Percentiles rank a stretch among this genome's conserved stretches.
Conservation (phyloP, 2,888 invertebrate genomes). For the Macrosoma leucophasiata region DNA sequence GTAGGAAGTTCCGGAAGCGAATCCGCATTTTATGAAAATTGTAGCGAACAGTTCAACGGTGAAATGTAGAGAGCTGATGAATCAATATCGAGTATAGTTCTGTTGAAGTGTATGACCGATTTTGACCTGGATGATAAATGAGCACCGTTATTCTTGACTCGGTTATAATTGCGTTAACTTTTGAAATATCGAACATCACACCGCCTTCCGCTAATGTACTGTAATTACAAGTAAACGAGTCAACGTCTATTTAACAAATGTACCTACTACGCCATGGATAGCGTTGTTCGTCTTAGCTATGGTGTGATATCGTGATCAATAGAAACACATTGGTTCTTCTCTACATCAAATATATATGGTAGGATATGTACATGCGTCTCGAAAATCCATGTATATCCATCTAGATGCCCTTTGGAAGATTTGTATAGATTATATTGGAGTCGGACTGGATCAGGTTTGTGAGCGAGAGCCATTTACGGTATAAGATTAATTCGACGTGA, state of each 20-base stretch:
- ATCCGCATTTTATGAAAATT: conserved; percentile 16
- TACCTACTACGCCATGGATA: too few species aligned
- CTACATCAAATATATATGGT: too few species aligned
- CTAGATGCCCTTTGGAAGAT: conserved; percentile 65
- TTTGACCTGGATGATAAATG: conserved; percentile 70
- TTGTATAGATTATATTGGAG: conserved; percentile 59
- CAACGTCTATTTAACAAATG: conserved; percentile 22
- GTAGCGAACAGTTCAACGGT: conserved; percentile 17
- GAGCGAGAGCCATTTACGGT: conserved; percentile 59
- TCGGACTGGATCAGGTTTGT: conserved; percentile 64
- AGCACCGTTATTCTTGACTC: conserved; percentile 65
- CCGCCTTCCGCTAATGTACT: conserved; percentile 37
- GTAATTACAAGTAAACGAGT: conserved; percentile 36
- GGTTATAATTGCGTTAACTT: conserved; percentile 62
- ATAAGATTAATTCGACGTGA: conserved; percentile 59
- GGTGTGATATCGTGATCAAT: too few species aligned
- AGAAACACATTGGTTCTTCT: too few species aligned
- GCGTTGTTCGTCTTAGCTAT: too few species aligned
- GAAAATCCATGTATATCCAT: conserved; percentile 71
- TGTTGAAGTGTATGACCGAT: conserved; percentile 53
- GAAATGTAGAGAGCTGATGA: conserved; percentile 48
- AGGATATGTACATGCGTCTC: too few species aligned
- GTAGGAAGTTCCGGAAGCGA: too few species aligned
- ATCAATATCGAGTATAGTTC: conserved; percentile 52
- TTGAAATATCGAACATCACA: conserved; percentile 45